These are phyloP conservation scores for Dascyllus trimaculatus DNA, from an alignment of 2,113 vertebrate species.

Conservation along the genomic window DNA sequence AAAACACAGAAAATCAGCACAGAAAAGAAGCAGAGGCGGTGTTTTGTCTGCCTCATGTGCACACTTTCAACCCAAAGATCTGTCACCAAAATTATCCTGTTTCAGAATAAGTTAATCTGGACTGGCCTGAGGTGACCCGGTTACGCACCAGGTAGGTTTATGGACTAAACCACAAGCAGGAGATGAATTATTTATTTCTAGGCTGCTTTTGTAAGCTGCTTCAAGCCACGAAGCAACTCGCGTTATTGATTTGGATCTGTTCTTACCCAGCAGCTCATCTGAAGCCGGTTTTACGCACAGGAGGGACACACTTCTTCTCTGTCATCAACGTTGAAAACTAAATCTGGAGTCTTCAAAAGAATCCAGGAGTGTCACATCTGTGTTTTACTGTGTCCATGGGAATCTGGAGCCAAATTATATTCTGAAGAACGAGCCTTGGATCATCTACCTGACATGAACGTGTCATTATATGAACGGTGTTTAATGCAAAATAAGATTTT, in stretches of 20 bases:
- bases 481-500: neutral
- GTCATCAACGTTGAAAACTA: neutral
- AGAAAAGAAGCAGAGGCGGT: neutral
- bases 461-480: neutral
- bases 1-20: neutral
- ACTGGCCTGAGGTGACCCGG: conserved; percentile 15
- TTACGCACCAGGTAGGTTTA: neutral
- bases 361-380: neutral
- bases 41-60: neutral
- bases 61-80: neutral
- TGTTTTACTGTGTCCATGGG: neutral
- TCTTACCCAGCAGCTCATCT: neutral
- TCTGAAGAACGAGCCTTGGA: neutral
- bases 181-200: conserved; percentile 1
- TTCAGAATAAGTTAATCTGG: neutral
- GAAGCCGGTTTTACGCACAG: neutral
- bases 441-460: neutral
- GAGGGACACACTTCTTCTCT: neutral
- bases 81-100: neutral
- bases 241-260: neutral
- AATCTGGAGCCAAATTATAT: neutral
- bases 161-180: neutral
- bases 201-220: neutral
- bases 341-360: neutral
- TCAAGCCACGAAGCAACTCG: neutral